Conservation (phyloP, 2,888 invertebrate species). For the Eupithecia centaureata region DNA sequence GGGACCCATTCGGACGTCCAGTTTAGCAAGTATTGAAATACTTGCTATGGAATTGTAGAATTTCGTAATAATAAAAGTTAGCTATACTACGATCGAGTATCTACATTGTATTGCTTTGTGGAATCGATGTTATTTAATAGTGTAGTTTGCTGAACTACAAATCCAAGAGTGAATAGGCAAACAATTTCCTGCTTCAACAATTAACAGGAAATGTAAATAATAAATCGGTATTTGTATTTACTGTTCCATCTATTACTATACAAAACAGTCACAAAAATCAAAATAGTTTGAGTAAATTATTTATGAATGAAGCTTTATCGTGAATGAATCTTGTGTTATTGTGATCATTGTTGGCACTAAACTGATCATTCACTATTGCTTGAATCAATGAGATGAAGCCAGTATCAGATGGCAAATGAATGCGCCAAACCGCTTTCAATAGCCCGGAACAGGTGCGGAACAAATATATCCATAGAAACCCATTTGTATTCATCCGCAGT, state of each 20-base stretch:
- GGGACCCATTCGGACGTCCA: not conserved
- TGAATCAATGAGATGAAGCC: slow-evolving; percentile 24
- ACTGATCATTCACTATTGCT: slow-evolving; percentile 19
- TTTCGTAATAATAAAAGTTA: too few relatives aligned
- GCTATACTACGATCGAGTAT: not conserved
- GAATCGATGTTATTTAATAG: not conserved
- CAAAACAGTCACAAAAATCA: not conserved
- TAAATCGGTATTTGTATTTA: not conserved
- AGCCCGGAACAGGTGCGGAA: slow-evolving; percentile 29
- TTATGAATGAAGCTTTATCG: slow-evolving; percentile 12
- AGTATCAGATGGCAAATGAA: slow-evolving; percentile 21
- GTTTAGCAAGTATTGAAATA: not conserved
- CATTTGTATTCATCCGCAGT: not conserved
- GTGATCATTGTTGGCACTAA: slow-evolving; percentile 9
- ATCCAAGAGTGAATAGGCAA: not conserved
- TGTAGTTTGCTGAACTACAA: not conserved
- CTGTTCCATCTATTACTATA: not conserved
- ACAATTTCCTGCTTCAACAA: not conserved
- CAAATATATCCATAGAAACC: slow-evolving; percentile 14
- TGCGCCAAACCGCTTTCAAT: slow-evolving; percentile 19
- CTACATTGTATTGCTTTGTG: not conserved
- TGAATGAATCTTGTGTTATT: slow-evolving; percentile 15
- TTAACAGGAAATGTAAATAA: not conserved
- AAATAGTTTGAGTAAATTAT: not conserved
- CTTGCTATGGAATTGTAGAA: not conserved